Evolutionary conservation across 1,140 invertebrate species (phyloP), one percentile per base, ranked within the genome.

Genomic region (Arctopsyche grandis): DNA sequence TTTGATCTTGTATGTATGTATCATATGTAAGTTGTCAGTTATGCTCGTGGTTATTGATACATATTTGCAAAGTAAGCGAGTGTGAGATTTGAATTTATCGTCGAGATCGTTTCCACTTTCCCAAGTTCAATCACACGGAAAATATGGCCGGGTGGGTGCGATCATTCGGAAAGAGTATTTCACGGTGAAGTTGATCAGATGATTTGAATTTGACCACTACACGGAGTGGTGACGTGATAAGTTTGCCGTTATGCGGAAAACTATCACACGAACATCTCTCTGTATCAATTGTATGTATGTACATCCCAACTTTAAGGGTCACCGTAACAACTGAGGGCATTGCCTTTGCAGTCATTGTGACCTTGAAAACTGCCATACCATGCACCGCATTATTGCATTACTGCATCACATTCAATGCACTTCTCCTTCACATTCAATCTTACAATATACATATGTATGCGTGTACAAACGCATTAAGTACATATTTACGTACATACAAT

Each of bases 291-390:
- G 60, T 21, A 66, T 10, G 5, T 58, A 58, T 58, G 52, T 58
- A 58, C 29, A 38, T 38, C 29, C 7, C 29, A 38, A 38, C 29
- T 7, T 38, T 3, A 12, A n/a, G 21, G 74, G 56, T 76, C 74
- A 38, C 56, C 24, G 74, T 52, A 60, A 56, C 29, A 14, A 9
- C 0, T 9, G 24, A 19, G 74, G 74, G 63, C 74, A 63, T 63
- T n/a, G 74, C 19, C 58, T 76, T 52, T 76, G 74, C 74, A 63
- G 74, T 21, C 19, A 24, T 76, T 43, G 56, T 76, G 58, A 63
- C 74, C 56, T 63, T 76, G 71, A 46, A 5, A 74, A 48, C 38
- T 5, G 5, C 0, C 22, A 26, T 26, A 10, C 5, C 16, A 12
- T 44, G 24, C 38, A 38, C 24, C 7, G 60, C 12, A 22, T 29